A percentile compares a stretch with the other conserved stretches of the same genome.
Evolutionary conservation across 2,888 invertebrate genomes (phyloP).

Genomic region (Loripinus fragilis): DNA sequence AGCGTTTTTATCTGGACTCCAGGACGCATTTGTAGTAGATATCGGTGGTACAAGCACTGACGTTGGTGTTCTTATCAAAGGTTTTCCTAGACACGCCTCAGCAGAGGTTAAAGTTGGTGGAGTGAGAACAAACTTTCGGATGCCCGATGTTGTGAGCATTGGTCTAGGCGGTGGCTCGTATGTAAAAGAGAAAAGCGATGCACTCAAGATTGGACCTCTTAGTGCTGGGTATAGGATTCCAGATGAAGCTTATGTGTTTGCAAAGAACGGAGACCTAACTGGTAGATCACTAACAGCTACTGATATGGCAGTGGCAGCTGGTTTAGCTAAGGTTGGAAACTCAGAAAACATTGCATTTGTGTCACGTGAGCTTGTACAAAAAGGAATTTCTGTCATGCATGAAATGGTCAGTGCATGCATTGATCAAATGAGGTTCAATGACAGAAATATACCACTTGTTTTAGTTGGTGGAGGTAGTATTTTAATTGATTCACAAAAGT

Average conservation of each 20-base stretch:
- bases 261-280: constrained; percentile 21
- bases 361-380: constrained; percentile 45
- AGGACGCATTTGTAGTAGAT: constrained; percentile 79
- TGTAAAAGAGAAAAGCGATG: constrained; percentile 44
- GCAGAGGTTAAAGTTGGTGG: constrained; percentile 75
- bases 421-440: constrained; percentile 74
- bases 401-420: constrained; percentile 70
- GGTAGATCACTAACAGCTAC: constrained; percentile 73
- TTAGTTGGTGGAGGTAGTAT: constrained; percentile 80
- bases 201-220: constrained; percentile 74
- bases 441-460: constrained; percentile 71
- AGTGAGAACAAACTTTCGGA: constrained; percentile 79
- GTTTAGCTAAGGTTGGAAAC: constrained; percentile 67
- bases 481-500: constrained; percentile 64
- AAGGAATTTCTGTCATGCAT: constrained; percentile 66
- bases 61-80: constrained; percentile 76
- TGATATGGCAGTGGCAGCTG: constrained; percentile 79
- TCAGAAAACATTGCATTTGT: constrained; percentile 60
- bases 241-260: constrained; percentile 73
- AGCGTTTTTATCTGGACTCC: constrained; percentile 73
- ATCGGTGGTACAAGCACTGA: constrained; percentile 81
- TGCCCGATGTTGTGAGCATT: constrained; percentile 80
- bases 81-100: constrained; percentile 78
- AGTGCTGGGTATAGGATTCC: constrained; percentile 78
- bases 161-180: constrained; percentile 82